Conservation (phyloP, 2,888 invertebrate species). For the Ganaspis brasiliensis region DNA sequence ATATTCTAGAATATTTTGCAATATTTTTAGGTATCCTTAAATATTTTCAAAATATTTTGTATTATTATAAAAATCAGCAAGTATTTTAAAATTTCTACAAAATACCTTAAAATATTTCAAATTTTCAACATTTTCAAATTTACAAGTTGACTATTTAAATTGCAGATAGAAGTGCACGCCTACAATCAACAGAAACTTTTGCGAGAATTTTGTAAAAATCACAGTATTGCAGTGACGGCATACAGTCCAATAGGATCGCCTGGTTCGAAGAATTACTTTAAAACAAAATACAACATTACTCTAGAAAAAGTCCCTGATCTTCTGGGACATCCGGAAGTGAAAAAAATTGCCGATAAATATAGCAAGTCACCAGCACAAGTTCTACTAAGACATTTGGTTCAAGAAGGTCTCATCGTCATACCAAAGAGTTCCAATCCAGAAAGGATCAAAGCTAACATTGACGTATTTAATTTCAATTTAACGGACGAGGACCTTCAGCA, state of each 20-base stretch:
- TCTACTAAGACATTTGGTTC: conserved; percentile 86
- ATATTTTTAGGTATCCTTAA: too few relatives aligned
- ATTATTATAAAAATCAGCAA: too few relatives aligned
- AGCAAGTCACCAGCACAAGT: conserved; percentile 87
- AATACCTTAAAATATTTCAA: too few relatives aligned
- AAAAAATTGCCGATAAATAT: conserved; percentile 83
- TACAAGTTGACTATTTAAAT: conserved; percentile 39
- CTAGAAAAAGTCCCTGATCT: conserved; percentile 82
- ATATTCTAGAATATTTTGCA: not conserved
- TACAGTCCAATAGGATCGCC: conserved; percentile 88
- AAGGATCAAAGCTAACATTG: conserved; percentile 87
- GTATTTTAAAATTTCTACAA: too few relatives aligned
- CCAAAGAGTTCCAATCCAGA: conserved; percentile 89
- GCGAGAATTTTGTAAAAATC: conserved; percentile 83
- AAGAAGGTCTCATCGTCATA: conserved; percentile 87
- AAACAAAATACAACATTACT: conserved; percentile 75
- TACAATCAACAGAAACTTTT: conserved; percentile 88
- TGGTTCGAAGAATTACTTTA: conserved; percentile 82
- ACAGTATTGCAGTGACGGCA: conserved; percentile 86
- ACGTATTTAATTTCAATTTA: conserved; percentile 86
- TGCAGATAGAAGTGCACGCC: conserved; percentile 87
- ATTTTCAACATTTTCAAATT: not conserved
- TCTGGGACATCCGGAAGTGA: conserved; percentile 83
- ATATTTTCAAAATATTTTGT: too few relatives aligned
- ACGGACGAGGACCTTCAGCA: conserved; percentile 82